Evolutionary conservation across 2,888 invertebrate genomes (phyloP), one percentile per base, ranked within the genome.

Genomic region (Harpagoxenus sublaevis): DNA sequence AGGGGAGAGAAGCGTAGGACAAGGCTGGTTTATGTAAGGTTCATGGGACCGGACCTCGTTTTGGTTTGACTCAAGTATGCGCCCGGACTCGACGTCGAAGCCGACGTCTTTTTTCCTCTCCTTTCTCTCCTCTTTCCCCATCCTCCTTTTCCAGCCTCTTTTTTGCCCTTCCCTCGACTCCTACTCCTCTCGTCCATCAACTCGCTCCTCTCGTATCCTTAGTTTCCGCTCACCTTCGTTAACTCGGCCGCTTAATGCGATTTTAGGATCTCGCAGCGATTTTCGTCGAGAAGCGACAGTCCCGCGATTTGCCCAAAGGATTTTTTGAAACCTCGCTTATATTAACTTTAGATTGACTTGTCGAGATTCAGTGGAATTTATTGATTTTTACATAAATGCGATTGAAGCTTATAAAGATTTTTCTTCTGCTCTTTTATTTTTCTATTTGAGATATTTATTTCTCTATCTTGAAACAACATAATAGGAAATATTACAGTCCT

Each of bases 141-240:
- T 8, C 23, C 10, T 70, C 28, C 31, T 74, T 74, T 60, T 35
- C 84, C 57, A 35, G 1, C 3, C 28, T 53, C 15, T 84, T 68
- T 79, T 60, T 45, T 15, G 10, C 31, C 60, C 48, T 63, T 51
- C 55, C 48, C 55, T 77, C 74, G 42, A 39, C 51, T 42, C 48
- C 48, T 45, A 45, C 66, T 31, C 31, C 57, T 28, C 62, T 66
- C 60, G 82, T 51, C 71, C 63, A 71, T 71, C 75, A 35, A 68
- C 57, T 45, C 70, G 53, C 73, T 63, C 42, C 65, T 86, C 75
- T 86, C 85, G 82, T 66, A 77, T n/a, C 73, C 83, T 62, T 62
- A 83, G 86, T 89, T 90, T 89, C 83, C 86, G 86, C 86, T 90
- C 84, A 81, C 88, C 88, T 89, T 90, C 88, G 89, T 89, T 90